phyloP scores from a whole-genome alignment of 2,113 vertebrate genomes.

The Spilogale gracilis region DNA sequence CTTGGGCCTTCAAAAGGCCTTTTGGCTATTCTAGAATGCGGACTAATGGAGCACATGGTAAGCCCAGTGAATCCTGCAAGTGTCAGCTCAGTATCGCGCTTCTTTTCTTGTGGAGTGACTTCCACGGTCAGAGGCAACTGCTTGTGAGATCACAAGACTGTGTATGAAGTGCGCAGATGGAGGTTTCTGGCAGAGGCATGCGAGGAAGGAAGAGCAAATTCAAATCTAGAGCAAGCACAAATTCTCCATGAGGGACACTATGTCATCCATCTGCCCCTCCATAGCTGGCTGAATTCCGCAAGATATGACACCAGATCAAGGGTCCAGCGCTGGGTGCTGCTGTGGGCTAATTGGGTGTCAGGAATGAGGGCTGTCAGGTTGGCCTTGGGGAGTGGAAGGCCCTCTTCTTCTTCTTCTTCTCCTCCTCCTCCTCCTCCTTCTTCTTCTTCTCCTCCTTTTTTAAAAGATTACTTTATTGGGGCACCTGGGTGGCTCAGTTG shows the following conservation, averaged over 20 bases:
- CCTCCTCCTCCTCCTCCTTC: too few species aligned
- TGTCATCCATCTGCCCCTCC: neutral
- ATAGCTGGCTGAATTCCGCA: neutral
- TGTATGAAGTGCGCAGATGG: neutral
- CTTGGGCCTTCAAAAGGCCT: neutral
- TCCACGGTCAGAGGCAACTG: neutral
- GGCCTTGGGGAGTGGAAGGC: neutral
- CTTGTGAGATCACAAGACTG: neutral
- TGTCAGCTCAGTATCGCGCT: neutral
- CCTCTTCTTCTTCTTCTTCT: neutral
- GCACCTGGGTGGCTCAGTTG: too few species aligned
- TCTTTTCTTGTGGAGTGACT: conserved; percentile 6
- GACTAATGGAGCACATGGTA: neutral
- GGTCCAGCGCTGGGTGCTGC: neutral
- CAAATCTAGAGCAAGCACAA: neutral
- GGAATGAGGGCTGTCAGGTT: neutral
- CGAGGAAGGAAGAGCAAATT: neutral
- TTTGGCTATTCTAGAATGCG: neutral
- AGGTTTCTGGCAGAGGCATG: neutral
- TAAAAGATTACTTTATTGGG: too few species aligned
- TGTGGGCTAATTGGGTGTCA: neutral
- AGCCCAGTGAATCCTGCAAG: neutral
- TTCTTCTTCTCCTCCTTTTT: neutral
- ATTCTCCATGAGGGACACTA: neutral
- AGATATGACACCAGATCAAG: neutral